phyloP scores from a whole-genome alignment of 2,113 vertebrate genomes.

The crab-eating macaque (Macaca fascicularis) region T2T-MFA8v1.1 NC_088386.1:109604001-109604500 shows the following conservation, averaged over 20 bases:
- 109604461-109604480: not conserved
- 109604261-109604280: not conserved
- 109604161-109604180: not conserved
- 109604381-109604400: not conserved
- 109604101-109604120: not conserved
- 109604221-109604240: not conserved
- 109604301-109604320: not conserved
- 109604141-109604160: not conserved
- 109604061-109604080: not conserved
- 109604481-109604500: not conserved
- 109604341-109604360: not conserved
- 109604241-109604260: not conserved
- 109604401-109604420: not conserved
- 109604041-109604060: not conserved
- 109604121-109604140: not conserved
- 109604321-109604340: not conserved
- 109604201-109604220: not conserved
- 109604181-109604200: not conserved
- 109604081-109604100: not conserved
- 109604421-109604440: not conserved
- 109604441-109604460: not conserved
- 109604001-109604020: not conserved
- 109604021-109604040: not conserved
- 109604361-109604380: not conserved
- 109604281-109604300: not conserved